Evolutionary conservation across 1,140 invertebrate genomes (phyloP).

Genomic region (Microplitis mediator): DNA sequence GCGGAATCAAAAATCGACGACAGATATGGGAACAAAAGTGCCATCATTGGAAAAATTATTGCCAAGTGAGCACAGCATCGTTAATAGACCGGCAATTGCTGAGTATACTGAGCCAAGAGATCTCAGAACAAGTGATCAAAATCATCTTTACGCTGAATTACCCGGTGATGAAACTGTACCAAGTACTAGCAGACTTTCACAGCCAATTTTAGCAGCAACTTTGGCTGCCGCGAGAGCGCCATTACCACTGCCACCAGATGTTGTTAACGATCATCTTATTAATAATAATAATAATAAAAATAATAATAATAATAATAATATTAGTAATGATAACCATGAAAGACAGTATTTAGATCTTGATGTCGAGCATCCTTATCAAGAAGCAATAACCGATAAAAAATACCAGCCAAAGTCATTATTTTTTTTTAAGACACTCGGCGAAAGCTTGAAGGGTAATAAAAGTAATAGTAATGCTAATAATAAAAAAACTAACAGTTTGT

Average conservation of each 20-base stretch:
- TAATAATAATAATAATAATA: too few species aligned
- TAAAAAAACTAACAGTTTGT: conserved; percentile 62
- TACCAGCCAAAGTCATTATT: neutral
- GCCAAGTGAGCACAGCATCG: conserved; percentile 49
- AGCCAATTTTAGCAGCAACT: conserved; percentile 51
- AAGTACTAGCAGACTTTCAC: conserved; percentile 55
- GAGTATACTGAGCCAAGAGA: conserved; percentile 66
- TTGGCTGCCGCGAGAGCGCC: conserved; percentile 40
- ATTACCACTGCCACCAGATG: conserved; percentile 51
- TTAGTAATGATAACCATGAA: conserved; percentile 18
- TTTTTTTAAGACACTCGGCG: conserved; percentile 56
- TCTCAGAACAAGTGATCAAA: conserved; percentile 50
- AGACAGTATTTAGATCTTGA: conserved; percentile 23
- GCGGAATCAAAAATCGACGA: conserved; percentile 57
- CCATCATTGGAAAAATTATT: conserved; percentile 69
- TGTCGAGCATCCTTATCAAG: conserved; percentile 21
- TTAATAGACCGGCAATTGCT: conserved; percentile 50
- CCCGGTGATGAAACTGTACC: conserved; percentile 58
- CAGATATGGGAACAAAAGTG: conserved; percentile 67
- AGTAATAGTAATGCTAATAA: conserved; percentile 35
- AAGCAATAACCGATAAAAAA: neutral
- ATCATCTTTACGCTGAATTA: conserved; percentile 64
- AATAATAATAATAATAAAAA: neutral
- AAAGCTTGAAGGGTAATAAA: conserved; percentile 48
- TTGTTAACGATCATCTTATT: conserved; percentile 43